Conservation (phyloP, 2,888 invertebrate species). For the Lacanobia oleracea region DNA sequence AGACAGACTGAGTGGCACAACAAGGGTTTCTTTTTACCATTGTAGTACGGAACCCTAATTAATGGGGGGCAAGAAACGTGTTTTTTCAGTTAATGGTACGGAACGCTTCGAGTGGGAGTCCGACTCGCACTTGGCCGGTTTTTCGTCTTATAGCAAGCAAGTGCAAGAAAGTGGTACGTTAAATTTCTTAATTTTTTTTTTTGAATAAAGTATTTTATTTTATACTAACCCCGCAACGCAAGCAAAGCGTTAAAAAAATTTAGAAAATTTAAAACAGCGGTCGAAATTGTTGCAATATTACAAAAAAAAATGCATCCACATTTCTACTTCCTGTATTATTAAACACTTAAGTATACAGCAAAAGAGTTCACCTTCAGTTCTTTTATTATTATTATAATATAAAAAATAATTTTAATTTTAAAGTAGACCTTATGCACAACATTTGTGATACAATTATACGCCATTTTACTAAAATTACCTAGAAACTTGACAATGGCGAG, state of each 20-base stretch:
- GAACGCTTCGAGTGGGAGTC: too few relatives aligned
- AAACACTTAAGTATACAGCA: constrained; percentile 44
- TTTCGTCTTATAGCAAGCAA: neutral
- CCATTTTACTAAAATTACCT: constrained; percentile 73
- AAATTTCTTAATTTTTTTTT: neutral
- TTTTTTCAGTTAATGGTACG: too few relatives aligned
- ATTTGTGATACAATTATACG: constrained; percentile 71
- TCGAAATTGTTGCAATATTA: constrained; percentile 28
- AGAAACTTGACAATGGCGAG: constrained; percentile 78
- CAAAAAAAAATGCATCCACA: constrained; percentile 45
- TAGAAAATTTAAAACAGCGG: constrained; percentile 11
- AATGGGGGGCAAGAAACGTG: too few relatives aligned
- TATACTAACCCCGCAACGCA: neutral
- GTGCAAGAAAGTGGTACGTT: neutral
- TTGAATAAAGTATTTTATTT: too few relatives aligned
- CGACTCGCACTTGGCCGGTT: too few relatives aligned
- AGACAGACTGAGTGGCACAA: too few relatives aligned
- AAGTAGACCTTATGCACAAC: constrained; percentile 69
- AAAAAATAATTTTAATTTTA: constrained; percentile 70
- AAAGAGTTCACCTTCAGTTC: constrained; percentile 71
- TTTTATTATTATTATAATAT: constrained; percentile 64
- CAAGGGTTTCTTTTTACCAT: too few relatives aligned
- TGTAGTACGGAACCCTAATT: too few relatives aligned
- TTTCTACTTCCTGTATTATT: constrained; percentile 56
- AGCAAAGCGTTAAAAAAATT: constrained; percentile 10